Base-by-base conservation (phyloP, 2,888 invertebrate genomes). In the Sarcophaga caerulescens region DNA sequence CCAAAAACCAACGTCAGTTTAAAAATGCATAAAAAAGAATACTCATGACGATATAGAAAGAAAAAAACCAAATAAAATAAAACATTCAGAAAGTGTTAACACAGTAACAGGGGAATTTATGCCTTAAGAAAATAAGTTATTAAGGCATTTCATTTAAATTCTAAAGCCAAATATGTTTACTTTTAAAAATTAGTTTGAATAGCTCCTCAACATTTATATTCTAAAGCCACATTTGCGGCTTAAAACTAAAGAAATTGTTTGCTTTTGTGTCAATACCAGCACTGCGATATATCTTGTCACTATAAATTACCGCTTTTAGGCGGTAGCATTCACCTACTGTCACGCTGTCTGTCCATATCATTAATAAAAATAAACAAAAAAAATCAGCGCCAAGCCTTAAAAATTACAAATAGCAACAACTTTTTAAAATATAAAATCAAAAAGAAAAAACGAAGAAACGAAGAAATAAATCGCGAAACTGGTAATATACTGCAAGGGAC, bases 1-100 rank as follows among this genome's bases (percentile, higher is more conserved):
- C 57, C 70, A 66, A 19, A 62, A 12, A 45, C 59, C 52, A 62
- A 35, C 62, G 60, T 70, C 23, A 73, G 17, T 66, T 21, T 19
- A 2, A 45, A 65, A 59, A 44, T 68, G 17, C 2, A 23, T 19
- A 76, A 44, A 76, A 45, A 57, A 45, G 4, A 52, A 52, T 14
- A 10, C 52, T 52, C 52, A 52, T 52, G 52, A 17, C 52, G 14
- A 23, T 21, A 25, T 19, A 12, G 2, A 71, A 35, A 70, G 73
- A 47, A 35, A n/a, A 25, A 12, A 63, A 19, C 59, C 14, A 73
- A 21, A 35, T 62, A 25, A 69, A 21, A 77, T 62, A 63, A 78
- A 75, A 60, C 45, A 57, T 84, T 69, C 75, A 75, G 60, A 80
- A 84, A 84, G 79, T 78, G 79, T 84, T 70, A 75, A 75, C 17